Evolutionary conservation across 2,888 invertebrate species (phyloP), one percentile per base, ranked within the genome.

Genomic region (Spodoptera picta): DNA sequence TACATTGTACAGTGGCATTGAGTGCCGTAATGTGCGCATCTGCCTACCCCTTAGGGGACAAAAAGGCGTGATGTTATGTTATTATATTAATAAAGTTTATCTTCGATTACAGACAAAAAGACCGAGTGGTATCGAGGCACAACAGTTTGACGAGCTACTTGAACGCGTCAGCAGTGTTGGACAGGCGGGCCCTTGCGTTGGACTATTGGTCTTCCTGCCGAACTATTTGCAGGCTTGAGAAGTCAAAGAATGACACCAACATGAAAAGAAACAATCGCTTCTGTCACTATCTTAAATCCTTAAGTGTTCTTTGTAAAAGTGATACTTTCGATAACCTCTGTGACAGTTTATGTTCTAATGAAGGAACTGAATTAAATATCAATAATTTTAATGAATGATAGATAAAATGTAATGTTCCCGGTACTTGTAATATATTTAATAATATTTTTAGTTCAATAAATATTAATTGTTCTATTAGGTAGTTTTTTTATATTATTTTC

Each of bases 121-220:
- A 92, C 9, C 93, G 90, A 67, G 81, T 84, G 80, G 87, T 87
- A 69, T 87, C 86, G 43, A 88, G 85, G 79, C 95, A 81, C 86
- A 83, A 86, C 47, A 85, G 72, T 19, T 67, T 97, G 49, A 90
- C 95, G 4, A 90, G 92, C 52, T 93, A 95, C 9, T 80, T 96
- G 47, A 94, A 95, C 41, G 83, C 89, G 6, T 91, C 90, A 9
- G 89, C 89, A 5, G 83, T 88, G 12, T 87, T 96, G 27, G 96
- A 96, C 73, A 90, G 95, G 56, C 94, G 92, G 69, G 91, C 95
- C 0, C 87, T 96, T 6, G 91, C 95, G 0, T 75, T 96, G 57
- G 98, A 98, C 89, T 97, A 97, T 85, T 95, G 97, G 88, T 95
- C 98, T 0, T 86, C 92, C 0, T 92, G 97, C 72, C 95, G 98